Percentiles rank a stretch among this genome's conserved stretches.
These are phyloP conservation scores for Drosophila equinoxialis DNA, from an alignment of 1,140 invertebrate species.

Conservation along the genomic window DNA sequence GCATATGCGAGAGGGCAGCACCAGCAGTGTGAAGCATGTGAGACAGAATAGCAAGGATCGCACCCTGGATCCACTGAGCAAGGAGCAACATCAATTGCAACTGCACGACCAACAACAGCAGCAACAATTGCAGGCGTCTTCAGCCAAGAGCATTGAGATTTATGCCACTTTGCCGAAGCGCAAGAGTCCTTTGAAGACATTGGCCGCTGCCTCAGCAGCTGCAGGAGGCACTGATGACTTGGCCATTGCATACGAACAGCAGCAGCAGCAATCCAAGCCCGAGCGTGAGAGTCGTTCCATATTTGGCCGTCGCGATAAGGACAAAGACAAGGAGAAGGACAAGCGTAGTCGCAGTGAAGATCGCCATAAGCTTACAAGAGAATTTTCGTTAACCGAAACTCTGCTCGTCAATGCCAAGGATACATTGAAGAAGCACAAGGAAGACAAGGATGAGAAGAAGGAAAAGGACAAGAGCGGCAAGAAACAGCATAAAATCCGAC, in stretches of 20 bases:
- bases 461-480: slow-evolving; percentile 90
- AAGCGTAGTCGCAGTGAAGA: slow-evolving; percentile 93
- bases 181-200: slow-evolving; percentile 87
- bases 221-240: slow-evolving; percentile 84
- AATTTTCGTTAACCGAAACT: slow-evolving; percentile 87
- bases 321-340: slow-evolving; percentile 87
- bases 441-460: slow-evolving; percentile 86
- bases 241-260: slow-evolving; percentile 80
- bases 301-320: slow-evolving; percentile 85
- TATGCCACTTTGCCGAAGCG: slow-evolving; percentile 96
- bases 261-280: slow-evolving; percentile 50
- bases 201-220: slow-evolving; percentile 78
- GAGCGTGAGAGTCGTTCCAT: slow-evolving; percentile 86
- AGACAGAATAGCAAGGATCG: slow-evolving; percentile 86
- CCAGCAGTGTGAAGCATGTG: slow-evolving; percentile 85
- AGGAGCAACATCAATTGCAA: slow-evolving; percentile 17
- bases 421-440: slow-evolving; percentile 86
- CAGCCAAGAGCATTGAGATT: slow-evolving; percentile 91
- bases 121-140: slow-evolving; percentile 91
- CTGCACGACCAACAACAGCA: slow-evolving; percentile 86
- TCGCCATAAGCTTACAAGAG: slow-evolving; percentile 88
- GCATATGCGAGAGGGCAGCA: slow-evolving; percentile 87
- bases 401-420: slow-evolving; percentile 84
- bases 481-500: slow-evolving; percentile 94
- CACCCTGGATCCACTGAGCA: slow-evolving; percentile 64